A percentile compares a stretch with the other conserved stretches of the same genome.
These are phyloP conservation scores for Zootoca vivipara DNA, from an alignment of 2,113 vertebrate genomes.

Conservation along the genomic window DNA sequence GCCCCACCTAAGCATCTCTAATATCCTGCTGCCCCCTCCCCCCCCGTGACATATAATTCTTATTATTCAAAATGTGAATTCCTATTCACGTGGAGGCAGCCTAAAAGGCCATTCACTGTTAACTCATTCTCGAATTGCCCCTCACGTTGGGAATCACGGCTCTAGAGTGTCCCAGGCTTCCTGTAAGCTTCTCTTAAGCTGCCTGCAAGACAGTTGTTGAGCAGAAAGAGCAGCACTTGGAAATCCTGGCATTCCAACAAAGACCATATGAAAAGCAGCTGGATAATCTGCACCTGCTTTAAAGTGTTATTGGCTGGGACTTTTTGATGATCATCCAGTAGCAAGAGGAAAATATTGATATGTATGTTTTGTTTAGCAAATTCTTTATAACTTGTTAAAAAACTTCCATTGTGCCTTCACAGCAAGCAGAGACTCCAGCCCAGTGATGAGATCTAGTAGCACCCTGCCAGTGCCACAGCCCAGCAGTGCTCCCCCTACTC, in stretches of 20 bases:
- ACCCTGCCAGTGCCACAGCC: constrained; percentile 85
- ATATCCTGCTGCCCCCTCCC: too few relatives aligned
- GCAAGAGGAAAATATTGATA: background rate
- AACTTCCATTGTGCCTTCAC: background rate
- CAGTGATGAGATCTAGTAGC: constrained; percentile 86
- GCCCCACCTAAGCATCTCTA: too few relatives aligned
- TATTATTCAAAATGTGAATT: too few relatives aligned
- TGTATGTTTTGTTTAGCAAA: background rate
- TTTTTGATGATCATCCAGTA: background rate
- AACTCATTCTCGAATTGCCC: too few relatives aligned
- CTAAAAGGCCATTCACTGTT: too few relatives aligned
- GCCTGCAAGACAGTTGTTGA: background rate
- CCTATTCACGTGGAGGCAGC: too few relatives aligned
- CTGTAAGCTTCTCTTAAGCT: background rate
- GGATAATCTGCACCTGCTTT: background rate
- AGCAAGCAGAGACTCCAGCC: constrained; percentile 86
- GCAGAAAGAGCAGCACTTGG: background rate
- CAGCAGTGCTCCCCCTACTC: constrained; percentile 84
- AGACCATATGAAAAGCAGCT: background rate
- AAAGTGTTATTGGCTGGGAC: background rate
- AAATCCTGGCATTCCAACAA: background rate
- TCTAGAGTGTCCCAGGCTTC: background rate
- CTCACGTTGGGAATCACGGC: too few relatives aligned
- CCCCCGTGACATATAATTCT: too few relatives aligned
- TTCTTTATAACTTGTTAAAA: background rate